Conservation (phyloP, 2,888 invertebrate genomes). For the Nephrocerus scutellatus region DNA sequence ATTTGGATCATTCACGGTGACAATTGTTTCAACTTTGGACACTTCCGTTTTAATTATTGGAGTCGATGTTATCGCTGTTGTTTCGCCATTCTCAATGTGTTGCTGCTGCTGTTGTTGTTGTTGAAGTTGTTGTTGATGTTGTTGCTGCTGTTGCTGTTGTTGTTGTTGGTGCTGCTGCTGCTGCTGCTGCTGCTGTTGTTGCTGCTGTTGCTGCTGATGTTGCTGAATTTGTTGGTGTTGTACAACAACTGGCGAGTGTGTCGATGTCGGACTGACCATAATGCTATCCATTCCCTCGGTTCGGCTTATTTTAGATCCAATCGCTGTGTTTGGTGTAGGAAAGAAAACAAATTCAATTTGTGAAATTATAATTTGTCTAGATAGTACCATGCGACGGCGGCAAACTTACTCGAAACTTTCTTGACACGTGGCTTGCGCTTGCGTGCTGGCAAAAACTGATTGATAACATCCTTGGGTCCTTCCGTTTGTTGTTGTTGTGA, state of each 20-base stretch:
- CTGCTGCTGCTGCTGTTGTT: slow-evolving; percentile 26
- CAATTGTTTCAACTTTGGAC: slow-evolving; percentile 41
- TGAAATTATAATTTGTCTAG: not conserved
- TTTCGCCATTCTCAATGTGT: slow-evolving; percentile 36
- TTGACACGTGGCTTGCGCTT: slow-evolving; percentile 53
- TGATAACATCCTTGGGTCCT: slow-evolving; percentile 47
- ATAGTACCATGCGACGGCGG: not conserved
- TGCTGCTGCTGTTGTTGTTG: slow-evolving; percentile 24
- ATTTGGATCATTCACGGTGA: slow-evolving; percentile 39
- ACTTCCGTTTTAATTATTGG: slow-evolving; percentile 42
- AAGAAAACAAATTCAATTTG: not conserved
- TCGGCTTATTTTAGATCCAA: slow-evolving; percentile 42
- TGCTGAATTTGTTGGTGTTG: slow-evolving; percentile 21
- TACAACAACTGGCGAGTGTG: slow-evolving; percentile 27
- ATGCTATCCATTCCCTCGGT: slow-evolving; percentile 46
- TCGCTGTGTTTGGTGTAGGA: slow-evolving; percentile 27
- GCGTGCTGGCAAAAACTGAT: slow-evolving; percentile 51
- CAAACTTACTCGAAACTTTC: slow-evolving; percentile 43
- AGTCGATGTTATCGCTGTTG: slow-evolving; percentile 33
- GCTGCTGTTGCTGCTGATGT: slow-evolving; percentile 32
- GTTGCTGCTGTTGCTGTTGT: slow-evolving; percentile 22
- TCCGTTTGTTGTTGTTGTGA: slow-evolving; percentile 43
- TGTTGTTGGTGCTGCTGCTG: slow-evolving; percentile 26
- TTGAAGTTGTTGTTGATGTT: slow-evolving; percentile 20
- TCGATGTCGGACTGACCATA: slow-evolving; percentile 40